Percentiles rank a stretch among this genome's conserved stretches.
Conservation (phyloP, 1,140 invertebrate genomes). For the Dolichoris vasculosae region DNA sequence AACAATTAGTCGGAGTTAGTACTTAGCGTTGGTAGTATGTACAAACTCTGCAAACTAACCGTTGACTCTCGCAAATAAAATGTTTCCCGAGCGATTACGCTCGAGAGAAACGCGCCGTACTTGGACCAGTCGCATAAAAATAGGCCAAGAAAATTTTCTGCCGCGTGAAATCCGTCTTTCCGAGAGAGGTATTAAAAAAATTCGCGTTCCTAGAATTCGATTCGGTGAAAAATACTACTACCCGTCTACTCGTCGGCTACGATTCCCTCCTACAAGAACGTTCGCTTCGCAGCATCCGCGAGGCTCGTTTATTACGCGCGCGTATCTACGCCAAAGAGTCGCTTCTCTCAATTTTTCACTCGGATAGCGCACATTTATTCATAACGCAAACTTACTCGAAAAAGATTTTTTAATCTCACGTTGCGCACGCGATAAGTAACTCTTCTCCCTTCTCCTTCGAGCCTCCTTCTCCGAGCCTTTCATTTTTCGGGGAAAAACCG, state of each 20-base stretch:
- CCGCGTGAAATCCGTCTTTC: background rate
- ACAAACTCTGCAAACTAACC: background rate
- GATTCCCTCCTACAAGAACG: too few species aligned
- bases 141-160: background rate
- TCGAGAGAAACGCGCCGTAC: background rate
- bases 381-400: too few species aligned
- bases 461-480: too few species aligned
- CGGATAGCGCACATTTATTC: too few species aligned
- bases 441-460: too few species aligned
- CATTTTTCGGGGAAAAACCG: background rate
- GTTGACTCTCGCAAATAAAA: constrained; percentile 8
- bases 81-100: background rate
- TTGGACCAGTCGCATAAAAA: background rate
- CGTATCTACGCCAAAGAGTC: too few species aligned
- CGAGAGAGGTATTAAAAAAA: background rate
- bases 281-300: too few species aligned
- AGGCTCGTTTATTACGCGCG: too few species aligned
- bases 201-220: background rate
- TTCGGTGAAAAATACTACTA: background rate
- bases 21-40: background rate
- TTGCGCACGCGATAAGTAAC: too few species aligned
- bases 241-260: background rate
- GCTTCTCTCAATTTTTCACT: too few species aligned
- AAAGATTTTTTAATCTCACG: too few species aligned
- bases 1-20: constrained; percentile 13